A percentile compares a stretch with the other conserved stretches of the same genome.
These are phyloP conservation scores for Diarsia rubi DNA, from an alignment of 2,888 invertebrate genomes.

Conservation along the genomic window DNA sequence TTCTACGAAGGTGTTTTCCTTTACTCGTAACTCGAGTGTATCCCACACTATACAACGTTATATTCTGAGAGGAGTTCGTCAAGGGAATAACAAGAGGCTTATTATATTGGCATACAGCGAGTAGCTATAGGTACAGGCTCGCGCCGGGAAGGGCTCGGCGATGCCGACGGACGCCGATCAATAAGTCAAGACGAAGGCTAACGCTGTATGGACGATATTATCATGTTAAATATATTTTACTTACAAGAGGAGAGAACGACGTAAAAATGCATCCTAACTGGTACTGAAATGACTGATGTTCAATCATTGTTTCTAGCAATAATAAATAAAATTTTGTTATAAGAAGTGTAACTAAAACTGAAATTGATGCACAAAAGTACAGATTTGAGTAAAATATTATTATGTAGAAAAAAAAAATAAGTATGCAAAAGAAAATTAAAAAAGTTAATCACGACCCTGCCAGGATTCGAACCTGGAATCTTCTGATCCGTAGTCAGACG, in stretches of 20 bases:
- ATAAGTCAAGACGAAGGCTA: slow-evolving; percentile 61
- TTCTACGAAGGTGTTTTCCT: background rate
- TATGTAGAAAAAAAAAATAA: background rate
- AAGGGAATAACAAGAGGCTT: slow-evolving; percentile 39
- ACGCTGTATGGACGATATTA: background rate
- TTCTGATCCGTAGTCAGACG: slow-evolving; percentile 94
- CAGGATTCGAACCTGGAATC: slow-evolving; percentile 93
- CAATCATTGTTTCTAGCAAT: no score
- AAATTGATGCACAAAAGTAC: no score
- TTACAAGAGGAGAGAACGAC: background rate
- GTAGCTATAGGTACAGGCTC: slow-evolving; percentile 1
- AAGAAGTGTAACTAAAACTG: no score
- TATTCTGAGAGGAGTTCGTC: slow-evolving; percentile 1
- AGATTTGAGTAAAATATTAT: background rate
- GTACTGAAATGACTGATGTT: background rate
- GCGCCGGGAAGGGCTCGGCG: slow-evolving; percentile 40
- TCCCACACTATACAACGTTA: background rate
- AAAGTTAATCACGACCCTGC: slow-evolving; percentile 85
- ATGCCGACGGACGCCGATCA: slow-evolving; percentile 52
- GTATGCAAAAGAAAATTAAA: slow-evolving; percentile 27
- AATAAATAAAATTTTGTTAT: background rate
- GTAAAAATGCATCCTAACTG: background rate
- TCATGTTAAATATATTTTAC: background rate
- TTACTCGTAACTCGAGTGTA: background rate
- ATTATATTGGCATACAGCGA: slow-evolving; percentile 19